These are phyloP conservation scores for Cephus spinipes DNA, from an alignment of 2,888 invertebrate genomes.

Conservation along the genomic window DNA sequence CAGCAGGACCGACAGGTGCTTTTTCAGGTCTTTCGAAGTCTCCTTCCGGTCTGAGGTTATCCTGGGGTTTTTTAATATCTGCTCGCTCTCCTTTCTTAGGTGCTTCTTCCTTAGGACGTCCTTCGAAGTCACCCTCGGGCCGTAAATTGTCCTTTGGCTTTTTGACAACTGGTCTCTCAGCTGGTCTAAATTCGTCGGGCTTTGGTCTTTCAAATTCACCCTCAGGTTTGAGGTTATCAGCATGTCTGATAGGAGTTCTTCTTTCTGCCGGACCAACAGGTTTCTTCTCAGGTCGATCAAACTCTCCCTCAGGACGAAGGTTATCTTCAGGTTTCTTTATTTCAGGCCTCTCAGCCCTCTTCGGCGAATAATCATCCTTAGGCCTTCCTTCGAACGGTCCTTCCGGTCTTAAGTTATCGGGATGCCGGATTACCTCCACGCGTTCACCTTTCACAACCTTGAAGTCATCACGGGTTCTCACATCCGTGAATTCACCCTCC, in stretches of 20 bases:
- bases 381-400: slow-evolving; percentile 69
- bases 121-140: slow-evolving; percentile 73
- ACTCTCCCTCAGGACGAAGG: slow-evolving; percentile 73
- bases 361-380: slow-evolving; percentile 63
- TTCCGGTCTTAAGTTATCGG: slow-evolving; percentile 56
- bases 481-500: slow-evolving; percentile 72
- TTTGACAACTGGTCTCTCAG: slow-evolving; percentile 68
- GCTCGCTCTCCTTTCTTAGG: slow-evolving; percentile 54
- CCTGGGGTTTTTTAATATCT: slow-evolving; percentile 62
- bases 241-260: slow-evolving; percentile 62
- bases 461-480: slow-evolving; percentile 70
- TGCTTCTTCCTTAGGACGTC: slow-evolving; percentile 34
- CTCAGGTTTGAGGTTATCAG: slow-evolving; percentile 64
- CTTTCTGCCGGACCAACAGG: slow-evolving; percentile 66
- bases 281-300: slow-evolving; percentile 68
- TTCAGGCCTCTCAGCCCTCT: slow-evolving; percentile 62
- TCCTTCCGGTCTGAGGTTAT: slow-evolving; percentile 70
- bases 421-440: slow-evolving; percentile 50
- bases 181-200: slow-evolving; percentile 56
- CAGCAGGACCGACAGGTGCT: slow-evolving; percentile 40
- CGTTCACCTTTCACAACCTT: slow-evolving; percentile 67
- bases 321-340: slow-evolving; percentile 70
- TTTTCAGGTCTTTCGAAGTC: slow-evolving; percentile 54
- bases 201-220: slow-evolving; percentile 61
- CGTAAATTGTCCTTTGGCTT: slow-evolving; percentile 74